Base-by-base conservation (phyloP, 2,888 invertebrate genomes). In the Lissocephala sabroskyi region DNA sequence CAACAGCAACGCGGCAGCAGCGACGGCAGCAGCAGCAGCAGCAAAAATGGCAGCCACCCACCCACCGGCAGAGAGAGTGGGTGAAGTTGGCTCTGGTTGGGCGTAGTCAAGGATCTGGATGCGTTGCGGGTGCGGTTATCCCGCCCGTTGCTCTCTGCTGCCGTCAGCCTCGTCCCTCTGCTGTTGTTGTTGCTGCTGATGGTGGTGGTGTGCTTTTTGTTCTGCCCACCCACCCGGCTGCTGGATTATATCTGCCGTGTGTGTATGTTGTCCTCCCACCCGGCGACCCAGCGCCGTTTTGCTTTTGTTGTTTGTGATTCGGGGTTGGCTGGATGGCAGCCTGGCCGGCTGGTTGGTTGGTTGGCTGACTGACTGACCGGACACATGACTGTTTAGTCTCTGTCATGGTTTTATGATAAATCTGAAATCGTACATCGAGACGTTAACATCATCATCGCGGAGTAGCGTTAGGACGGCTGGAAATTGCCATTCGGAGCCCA, bases 401-500 rank as follows among this genome's bases (percentile, higher is more conserved):
- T 79, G 79, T 79, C 78, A 75, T 67, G 80, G 75, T 79, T 79
- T 79, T 81, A 79, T 81, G 80, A 81, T 80, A 82, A 82, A 81
- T 81, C 80, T 79, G 67, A 74, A 79, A 80, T 78, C 67, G 79
- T 74, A 80, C 66, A 79, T 81, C 82, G 79, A 77, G 77, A 76
- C 73, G 79, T 66, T 71, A 80, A 80, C 81, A 81, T 74, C 80
- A 79, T 77, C 77, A 66, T 75, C 71, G 68, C 65, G 54, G 60
- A n/a, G n/a, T n/a, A n/a, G n/a, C n/a, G n/a, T n/a, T n/a, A n/a
- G 61, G 46, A 58, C 32, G 45, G 45, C 45, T 50, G 43, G 23
- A 9, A n/a, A 3, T 23, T 10, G 35, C 19, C 9, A 16, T 42
- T n/a, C n/a, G 13, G n/a, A 42, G 19, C 37, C 28, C 13, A 36